Percentiles rank a stretch among this genome's conserved stretches.
Evolutionary conservation across 2,797 vertebrate species (phyloP).

Genomic region (Denticeps clupeoides): DNA sequence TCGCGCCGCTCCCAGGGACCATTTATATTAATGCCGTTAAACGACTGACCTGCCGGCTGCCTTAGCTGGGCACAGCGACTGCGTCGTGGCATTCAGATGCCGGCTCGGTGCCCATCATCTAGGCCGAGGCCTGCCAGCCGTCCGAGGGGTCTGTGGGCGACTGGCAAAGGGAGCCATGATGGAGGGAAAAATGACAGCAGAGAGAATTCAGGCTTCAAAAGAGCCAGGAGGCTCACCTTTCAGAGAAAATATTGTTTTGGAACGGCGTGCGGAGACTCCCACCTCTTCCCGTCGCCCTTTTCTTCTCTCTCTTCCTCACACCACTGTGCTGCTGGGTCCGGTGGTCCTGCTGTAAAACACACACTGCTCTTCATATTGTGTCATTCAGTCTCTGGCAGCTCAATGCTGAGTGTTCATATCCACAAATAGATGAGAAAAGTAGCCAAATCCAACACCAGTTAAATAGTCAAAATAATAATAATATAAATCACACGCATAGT

Average conservation of each 20-base stretch:
- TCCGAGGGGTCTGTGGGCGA: slow-evolving; percentile 24
- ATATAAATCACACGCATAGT: too few relatives aligned
- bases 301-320: slow-evolving; percentile 1
- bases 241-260: slow-evolving; percentile 72
- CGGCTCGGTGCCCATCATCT: slow-evolving; percentile 4
- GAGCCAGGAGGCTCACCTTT: slow-evolving; percentile 70
- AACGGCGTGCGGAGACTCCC: slow-evolving; percentile 47
- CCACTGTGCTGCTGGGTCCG: neutral
- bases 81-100: neutral
- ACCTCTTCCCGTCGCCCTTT: slow-evolving; percentile 15
- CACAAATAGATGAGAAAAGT: too few relatives aligned
- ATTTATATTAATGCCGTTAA: slow-evolving; percentile 3
- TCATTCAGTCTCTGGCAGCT: too few relatives aligned
- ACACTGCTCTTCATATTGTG: slow-evolving; percentile 40
- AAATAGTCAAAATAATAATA: too few relatives aligned
- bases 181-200: slow-evolving; percentile 41
- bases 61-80: too few relatives aligned
- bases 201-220: slow-evolving; percentile 65
- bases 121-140: slow-evolving; percentile 30
- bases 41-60: slow-evolving; percentile 1
- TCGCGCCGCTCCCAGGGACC: neutral
- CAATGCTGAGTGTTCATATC: too few relatives aligned
- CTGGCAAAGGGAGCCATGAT: slow-evolving; percentile 49
- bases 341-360: slow-evolving; percentile 44
- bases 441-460: too few relatives aligned